Conservation (phyloP, 1,140 invertebrate species). For the Heliconius hermathena region DNA sequence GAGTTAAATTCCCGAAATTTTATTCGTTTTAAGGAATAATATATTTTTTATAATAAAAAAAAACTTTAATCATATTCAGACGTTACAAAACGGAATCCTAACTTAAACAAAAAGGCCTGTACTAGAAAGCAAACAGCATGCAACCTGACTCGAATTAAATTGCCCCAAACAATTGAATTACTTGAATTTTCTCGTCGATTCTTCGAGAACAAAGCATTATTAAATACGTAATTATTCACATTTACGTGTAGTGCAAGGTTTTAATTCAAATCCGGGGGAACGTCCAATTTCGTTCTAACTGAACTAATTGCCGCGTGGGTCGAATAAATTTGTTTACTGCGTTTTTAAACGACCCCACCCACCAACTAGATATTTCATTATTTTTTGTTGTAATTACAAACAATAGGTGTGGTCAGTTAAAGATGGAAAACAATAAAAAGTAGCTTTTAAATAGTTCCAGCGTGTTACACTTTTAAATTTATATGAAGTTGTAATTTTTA, state of each 20-base stretch:
- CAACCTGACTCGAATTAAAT: constrained; percentile 71
- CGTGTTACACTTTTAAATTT: background rate
- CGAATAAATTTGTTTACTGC: constrained; percentile 79
- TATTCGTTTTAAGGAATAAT: background rate
- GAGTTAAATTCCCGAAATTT: background rate
- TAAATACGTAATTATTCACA: constrained; percentile 81
- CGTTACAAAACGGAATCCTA: background rate
- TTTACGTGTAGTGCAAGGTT: constrained; percentile 77
- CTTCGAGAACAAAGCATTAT: constrained; percentile 78
- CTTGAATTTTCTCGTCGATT: constrained; percentile 76
- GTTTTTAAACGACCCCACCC: constrained; percentile 75
- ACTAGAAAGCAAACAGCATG: constrained; percentile 67
- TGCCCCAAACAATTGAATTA: constrained; percentile 80
- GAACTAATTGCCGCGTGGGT: constrained; percentile 79
- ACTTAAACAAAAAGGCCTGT: constrained; percentile 28
- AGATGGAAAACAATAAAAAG: constrained; percentile 40
- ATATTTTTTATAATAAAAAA: background rate
- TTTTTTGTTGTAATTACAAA: constrained; percentile 55
- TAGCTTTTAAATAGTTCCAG: background rate
- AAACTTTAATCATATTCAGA: background rate
- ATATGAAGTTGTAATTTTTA: background rate
- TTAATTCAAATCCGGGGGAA: constrained; percentile 75
- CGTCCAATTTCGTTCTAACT: constrained; percentile 75
- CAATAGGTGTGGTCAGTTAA: constrained; percentile 47
- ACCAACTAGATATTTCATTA: constrained; percentile 59